Conservation (phyloP, 1,140 invertebrate genomes). For the Arion vulgaris region DNA sequence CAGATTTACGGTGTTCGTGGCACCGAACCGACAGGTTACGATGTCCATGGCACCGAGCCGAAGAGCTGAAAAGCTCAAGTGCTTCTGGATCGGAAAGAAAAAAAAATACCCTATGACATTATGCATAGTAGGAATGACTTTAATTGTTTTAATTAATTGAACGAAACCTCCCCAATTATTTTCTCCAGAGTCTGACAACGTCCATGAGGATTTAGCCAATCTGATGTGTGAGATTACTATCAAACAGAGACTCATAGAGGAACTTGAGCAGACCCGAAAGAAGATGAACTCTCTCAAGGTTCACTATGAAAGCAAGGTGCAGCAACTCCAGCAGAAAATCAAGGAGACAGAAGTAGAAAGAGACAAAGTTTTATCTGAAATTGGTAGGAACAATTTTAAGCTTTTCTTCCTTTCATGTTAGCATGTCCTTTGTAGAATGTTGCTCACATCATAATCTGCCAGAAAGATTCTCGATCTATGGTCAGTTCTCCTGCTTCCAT, state of each 20-base stretch:
- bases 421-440: too few species aligned
- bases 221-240: constrained; percentile 92
- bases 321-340: constrained; percentile 89
- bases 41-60: too few species aligned
- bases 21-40: too few species aligned
- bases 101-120: too few species aligned
- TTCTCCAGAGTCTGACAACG: constrained; percentile 70
- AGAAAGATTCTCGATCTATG: background rate
- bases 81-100: too few species aligned
- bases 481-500: background rate
- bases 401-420: background rate
- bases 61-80: too few species aligned
- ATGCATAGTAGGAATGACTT: too few species aligned
- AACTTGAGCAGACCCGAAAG: constrained; percentile 90
- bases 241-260: constrained; percentile 93
- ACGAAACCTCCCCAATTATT: too few species aligned
- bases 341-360: constrained; percentile 91
- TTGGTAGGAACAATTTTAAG: constrained; percentile 54
- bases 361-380: constrained; percentile 87
- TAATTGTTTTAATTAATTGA: too few species aligned
- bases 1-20: too few species aligned
- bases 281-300: constrained; percentile 84
- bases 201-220: constrained; percentile 82
- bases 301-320: constrained; percentile 96
- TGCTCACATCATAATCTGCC: too few species aligned